These are phyloP conservation scores for Anolis carolinensis DNA, from an alignment of 2,113 vertebrate species.

Conservation along the genomic window DNA sequence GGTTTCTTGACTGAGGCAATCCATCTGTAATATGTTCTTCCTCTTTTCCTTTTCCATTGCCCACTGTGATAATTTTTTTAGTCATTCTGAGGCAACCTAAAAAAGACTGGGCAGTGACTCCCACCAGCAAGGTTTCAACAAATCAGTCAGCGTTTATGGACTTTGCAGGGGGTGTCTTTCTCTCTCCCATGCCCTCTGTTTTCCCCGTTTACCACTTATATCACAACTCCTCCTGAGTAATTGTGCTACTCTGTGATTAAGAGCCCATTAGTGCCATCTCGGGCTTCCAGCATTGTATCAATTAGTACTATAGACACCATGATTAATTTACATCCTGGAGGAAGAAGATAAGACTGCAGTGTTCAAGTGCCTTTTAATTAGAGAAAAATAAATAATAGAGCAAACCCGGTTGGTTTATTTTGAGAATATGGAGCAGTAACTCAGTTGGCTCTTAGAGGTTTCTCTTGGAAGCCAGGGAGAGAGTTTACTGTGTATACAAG, in stretches of 20 bases:
- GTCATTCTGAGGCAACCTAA: no score
- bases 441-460: neutral
- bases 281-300: slow-evolving; percentile 11
- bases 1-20: no score
- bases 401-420: neutral
- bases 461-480: neutral
- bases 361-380: slow-evolving; percentile 37
- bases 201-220: neutral
- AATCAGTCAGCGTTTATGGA: no score
- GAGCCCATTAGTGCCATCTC: slow-evolving; percentile 9
- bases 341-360: slow-evolving; percentile 21
- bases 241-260: slow-evolving; percentile 7
- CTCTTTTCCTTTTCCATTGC: no score
- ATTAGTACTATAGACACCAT: slow-evolving; percentile 2
- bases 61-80: no score
- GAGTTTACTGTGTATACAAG: neutral
- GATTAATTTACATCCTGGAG: slow-evolving; percentile 34
- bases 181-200: neutral
- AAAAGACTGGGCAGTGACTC: no score
- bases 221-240: neutral
- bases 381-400: slow-evolving; percentile 14
- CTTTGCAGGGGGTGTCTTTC: no score
- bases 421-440: neutral
- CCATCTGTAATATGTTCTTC: no score
- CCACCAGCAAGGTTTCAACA: no score